Base-by-base conservation (phyloP, 2,113 vertebrate species). In the Macrotus californicus region DNA sequence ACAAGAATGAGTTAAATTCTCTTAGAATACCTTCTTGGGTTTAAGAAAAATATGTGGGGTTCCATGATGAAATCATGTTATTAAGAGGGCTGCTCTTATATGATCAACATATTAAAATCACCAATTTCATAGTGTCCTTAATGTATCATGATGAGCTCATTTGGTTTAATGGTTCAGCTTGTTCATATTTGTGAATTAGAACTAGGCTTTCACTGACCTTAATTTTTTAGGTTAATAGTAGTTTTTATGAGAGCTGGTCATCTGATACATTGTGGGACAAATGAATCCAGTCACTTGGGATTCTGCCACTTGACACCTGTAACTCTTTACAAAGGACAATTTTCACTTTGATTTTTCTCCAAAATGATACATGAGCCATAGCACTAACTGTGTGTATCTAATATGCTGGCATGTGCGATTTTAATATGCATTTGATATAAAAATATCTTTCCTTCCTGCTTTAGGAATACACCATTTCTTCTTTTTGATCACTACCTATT, bases 21-120 rank as follows among this genome's bases (percentile, higher is more conserved):
- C 89, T 96, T 89, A 91, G 34, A 90, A 80, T 87, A 34, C 43
- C 61, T 89, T 96, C 80, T 94, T 54, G 5, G 9, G 86, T 95
- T 92, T 79, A 84, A 89, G 24, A 67, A 91, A 98, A 97, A 91
- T 46, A 86, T 15, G 80, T 4, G 48, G 22, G 3, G 11, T 92
- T 92, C 61, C 31, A 52, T 77, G 52, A 92, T 75, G 95, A 96
- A 97, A 64, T 79, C 3, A 81, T 73, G 13, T 93, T 93, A 88
- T 94, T 97, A 94, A 96, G 97, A 95, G 2, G 83, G 3, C 50
- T 64, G 18, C 50, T 84, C 54, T 81, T 21, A 88, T 95, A 70
- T 56, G 29, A 96, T 87, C 72, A 95, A 94, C 0, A 11, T 82
- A 91, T 52, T 97, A 96, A 97, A 96, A 76, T 92, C 79, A 76